Conservation (phyloP, 2,888 invertebrate genomes). For the Cabera pusaria region DNA sequence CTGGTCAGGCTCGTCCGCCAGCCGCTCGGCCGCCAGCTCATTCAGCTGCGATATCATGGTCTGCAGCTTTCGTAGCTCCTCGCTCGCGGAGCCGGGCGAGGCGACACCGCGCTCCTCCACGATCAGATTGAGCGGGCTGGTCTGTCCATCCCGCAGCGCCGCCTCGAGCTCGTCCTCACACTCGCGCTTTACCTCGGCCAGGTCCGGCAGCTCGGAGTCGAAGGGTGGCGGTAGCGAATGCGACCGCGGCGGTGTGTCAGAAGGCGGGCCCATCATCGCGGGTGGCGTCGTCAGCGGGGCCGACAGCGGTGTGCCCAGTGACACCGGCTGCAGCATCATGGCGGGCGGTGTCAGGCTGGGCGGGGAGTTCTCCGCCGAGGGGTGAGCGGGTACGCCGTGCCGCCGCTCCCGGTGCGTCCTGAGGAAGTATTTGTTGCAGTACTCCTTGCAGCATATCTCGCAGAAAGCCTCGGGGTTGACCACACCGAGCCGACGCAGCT, state of each 20-base stretch:
- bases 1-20: constrained; percentile 63
- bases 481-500: constrained; percentile 90
- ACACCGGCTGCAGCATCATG: constrained; percentile 59
- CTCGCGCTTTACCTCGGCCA: constrained; percentile 80
- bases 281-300: constrained; percentile 80
- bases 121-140: constrained; percentile 91
- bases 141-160: constrained; percentile 84
- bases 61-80: constrained; percentile 94
- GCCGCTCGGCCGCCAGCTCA: constrained; percentile 86
- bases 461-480: constrained; percentile 95
- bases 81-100: constrained; percentile 87
- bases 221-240: constrained; percentile 61
- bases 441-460: constrained; percentile 96
- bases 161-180: constrained; percentile 71
- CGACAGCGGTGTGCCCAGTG: constrained; percentile 85
- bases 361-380: constrained; percentile 77
- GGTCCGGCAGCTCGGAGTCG: constrained; percentile 52
- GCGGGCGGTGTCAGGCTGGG: constrained; percentile 61
- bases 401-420: constrained; percentile 95
- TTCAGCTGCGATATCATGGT: constrained; percentile 95
- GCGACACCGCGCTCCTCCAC: constrained; percentile 85
- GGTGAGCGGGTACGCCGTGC: constrained; percentile 88
- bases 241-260: constrained; percentile 81
- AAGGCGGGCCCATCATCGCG: constrained; percentile 85
- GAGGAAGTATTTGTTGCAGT: constrained; percentile 96